Conservation (phyloP, 2,797 vertebrate genomes). For the Tapera naevia region DNA sequence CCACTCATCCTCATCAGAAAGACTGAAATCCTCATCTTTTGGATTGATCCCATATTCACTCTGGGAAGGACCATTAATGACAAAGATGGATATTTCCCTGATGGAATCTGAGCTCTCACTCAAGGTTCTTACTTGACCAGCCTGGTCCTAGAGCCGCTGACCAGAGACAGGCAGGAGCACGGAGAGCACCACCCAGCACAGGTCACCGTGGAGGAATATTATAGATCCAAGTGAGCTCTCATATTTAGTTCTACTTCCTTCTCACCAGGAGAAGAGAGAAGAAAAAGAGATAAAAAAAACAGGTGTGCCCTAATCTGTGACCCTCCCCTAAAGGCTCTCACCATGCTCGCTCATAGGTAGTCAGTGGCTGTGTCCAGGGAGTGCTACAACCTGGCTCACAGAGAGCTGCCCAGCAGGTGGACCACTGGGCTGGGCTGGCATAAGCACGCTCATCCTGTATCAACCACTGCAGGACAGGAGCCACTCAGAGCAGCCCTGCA, state of each 20-base stretch:
- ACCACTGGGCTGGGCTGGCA: background rate
- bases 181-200: background rate
- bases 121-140: background rate
- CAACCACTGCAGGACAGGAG: accelerated
- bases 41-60: background rate
- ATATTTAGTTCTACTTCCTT: background rate
- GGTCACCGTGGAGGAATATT: background rate
- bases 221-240: background rate
- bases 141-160: accelerated
- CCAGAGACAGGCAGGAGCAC: accelerated
- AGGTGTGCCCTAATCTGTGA: background rate
- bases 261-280: background rate
- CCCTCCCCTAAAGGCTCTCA: background rate
- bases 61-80: background rate
- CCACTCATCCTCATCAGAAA: background rate
- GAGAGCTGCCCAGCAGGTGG: no score
- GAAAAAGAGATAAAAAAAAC: background rate
- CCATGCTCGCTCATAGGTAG: background rate
- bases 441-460: background rate
- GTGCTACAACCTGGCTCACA: no score
- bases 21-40: background rate
- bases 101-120: background rate
- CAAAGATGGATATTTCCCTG: background rate
- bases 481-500: background rate
- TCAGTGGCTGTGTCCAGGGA: background rate